These are phyloP conservation scores for Pogonocichla stellata DNA, from an alignment of 2,113 vertebrate species.

Conservation along the genomic window DNA sequence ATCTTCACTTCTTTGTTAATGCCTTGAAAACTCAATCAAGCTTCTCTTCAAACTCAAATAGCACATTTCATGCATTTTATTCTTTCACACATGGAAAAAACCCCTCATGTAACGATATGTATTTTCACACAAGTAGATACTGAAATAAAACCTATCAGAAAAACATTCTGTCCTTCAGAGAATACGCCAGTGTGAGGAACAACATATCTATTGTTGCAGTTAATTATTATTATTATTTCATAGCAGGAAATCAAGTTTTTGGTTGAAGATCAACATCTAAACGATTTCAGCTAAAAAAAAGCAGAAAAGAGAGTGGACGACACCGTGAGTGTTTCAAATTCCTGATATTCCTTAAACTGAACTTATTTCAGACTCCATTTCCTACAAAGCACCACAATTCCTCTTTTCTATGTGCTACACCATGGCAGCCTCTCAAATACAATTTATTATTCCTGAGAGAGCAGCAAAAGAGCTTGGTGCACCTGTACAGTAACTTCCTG, in stretches of 20 bases:
- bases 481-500: not conserved
- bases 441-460: not conserved
- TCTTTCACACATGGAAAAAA: not conserved
- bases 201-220: not conserved
- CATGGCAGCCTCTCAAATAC: not conserved
- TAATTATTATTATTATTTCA: not conserved
- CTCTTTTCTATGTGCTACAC: not conserved
- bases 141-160: not conserved
- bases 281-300: not conserved
- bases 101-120: not conserved
- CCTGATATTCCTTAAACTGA: not conserved
- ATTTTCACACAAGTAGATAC: not conserved
- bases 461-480: not conserved
- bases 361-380: not conserved
- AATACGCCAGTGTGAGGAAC: not conserved
- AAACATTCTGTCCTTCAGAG: not conserved
- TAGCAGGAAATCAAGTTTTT: not conserved
- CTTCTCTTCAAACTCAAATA: not conserved
- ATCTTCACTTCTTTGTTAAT: slow-evolving; percentile 6
- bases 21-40: slow-evolving; percentile 49
- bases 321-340: not conserved
- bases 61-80: not conserved
- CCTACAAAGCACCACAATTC: not conserved
- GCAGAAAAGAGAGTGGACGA: not conserved
- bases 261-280: not conserved